These are phyloP conservation scores for Centroberyx gerrardi DNA, from an alignment of 2,797 vertebrate genomes.

Conservation along the genomic window DNA sequence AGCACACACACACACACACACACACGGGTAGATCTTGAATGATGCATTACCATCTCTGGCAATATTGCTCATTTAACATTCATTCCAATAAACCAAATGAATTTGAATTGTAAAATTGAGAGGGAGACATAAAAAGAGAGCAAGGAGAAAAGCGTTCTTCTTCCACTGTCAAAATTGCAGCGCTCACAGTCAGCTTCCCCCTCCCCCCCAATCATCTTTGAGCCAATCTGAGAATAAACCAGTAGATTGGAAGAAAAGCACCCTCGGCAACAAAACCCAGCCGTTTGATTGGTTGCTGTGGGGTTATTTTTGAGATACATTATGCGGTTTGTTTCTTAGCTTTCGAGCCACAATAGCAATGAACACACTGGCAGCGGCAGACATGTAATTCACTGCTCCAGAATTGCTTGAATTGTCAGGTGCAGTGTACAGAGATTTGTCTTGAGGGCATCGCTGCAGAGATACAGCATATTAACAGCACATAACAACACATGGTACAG, in stretches of 20 bases:
- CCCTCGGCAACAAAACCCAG: constrained; percentile 50
- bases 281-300: constrained; percentile 45
- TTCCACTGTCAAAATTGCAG: constrained; percentile 2
- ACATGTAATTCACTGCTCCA: background rate
- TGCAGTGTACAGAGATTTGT: background rate
- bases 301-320: constrained; percentile 51
- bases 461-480: too few relatives aligned
- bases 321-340: constrained; percentile 37
- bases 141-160: background rate
- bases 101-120: background rate
- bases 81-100: too few relatives aligned
- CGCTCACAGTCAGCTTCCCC: constrained; percentile 6
- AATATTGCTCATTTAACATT: too few relatives aligned
- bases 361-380: constrained; percentile 1
- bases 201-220: constrained; percentile 21
- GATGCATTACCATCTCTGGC: too few relatives aligned
- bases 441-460: background rate
- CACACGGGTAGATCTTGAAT: background rate
- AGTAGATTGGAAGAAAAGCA: constrained; percentile 36
- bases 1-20: background rate
- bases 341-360: constrained; percentile 18
- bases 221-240: constrained; percentile 54
- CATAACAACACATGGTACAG: background rate
- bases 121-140: background rate
- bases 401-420: background rate